These are phyloP conservation scores for Conopomorpha cramerella DNA, from an alignment of 1,140 invertebrate species.

Conservation along the genomic window DNA sequence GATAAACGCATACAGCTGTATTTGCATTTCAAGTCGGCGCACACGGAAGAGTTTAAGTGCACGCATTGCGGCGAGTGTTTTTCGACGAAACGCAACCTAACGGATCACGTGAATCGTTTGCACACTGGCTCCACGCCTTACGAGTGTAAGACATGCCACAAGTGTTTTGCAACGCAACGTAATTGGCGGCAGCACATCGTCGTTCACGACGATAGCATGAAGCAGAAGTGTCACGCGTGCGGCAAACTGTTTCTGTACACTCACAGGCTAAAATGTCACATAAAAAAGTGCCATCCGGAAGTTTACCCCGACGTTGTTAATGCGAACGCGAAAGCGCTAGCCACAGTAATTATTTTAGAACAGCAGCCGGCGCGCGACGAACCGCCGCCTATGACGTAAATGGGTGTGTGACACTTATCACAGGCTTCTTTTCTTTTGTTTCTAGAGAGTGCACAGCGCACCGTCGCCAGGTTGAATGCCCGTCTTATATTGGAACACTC, in stretches of 20 bases:
- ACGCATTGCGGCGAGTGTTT: background rate
- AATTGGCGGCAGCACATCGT: background rate
- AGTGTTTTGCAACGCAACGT: background rate
- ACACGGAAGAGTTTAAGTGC: conserved; percentile 1
- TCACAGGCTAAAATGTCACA: background rate
- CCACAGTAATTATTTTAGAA: background rate
- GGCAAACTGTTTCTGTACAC: background rate
- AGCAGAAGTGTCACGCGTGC: background rate
- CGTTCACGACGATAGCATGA: background rate
- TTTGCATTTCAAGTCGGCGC: conserved; percentile 1
- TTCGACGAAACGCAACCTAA: background rate
- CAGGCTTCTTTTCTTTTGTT: background rate
- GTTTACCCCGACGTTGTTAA: conserved; percentile 2
- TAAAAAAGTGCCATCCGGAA: background rate
- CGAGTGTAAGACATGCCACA: background rate
- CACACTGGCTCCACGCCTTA: background rate
- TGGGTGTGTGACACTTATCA: background rate
- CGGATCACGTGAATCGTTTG: background rate
- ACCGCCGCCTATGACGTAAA: background rate
- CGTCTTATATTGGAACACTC: background rate
- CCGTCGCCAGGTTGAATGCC: background rate
- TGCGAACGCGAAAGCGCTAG: background rate
- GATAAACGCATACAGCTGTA: background rate
- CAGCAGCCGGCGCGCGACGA: background rate
- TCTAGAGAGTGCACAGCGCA: background rate